Conservation (phyloP, 1,140 invertebrate species). For the Pseudomyrmex gracilis region DNA sequence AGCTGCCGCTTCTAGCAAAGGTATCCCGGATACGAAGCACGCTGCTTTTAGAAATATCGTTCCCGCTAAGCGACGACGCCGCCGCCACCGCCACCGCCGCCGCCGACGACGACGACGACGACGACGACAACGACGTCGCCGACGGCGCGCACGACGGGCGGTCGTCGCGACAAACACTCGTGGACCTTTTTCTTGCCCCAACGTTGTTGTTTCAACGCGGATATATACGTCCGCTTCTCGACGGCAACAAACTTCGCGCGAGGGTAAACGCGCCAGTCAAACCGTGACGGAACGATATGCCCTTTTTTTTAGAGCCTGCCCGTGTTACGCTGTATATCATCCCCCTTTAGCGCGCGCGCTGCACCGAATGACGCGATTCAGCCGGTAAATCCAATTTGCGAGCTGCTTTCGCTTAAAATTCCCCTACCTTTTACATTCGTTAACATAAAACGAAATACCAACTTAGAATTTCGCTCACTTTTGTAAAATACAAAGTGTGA, state of each 20-base stretch:
- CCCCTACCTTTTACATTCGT: too few species aligned
- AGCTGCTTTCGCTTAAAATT: not conserved
- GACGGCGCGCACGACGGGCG: constrained; percentile 65
- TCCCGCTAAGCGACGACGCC: constrained; percentile 54
- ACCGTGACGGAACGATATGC: constrained; percentile 37
- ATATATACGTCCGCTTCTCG: not conserved
- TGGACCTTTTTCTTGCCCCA: constrained; percentile 61
- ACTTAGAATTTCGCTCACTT: too few species aligned
- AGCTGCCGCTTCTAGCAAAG: constrained; percentile 64
- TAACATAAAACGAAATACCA: too few species aligned
- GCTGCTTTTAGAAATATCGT: constrained; percentile 75
- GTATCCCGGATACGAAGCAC: constrained; percentile 67
- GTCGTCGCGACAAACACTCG: constrained; percentile 69
- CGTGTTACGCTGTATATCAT: not conserved
- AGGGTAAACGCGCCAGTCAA: constrained; percentile 60
- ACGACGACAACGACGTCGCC: constrained; percentile 47
- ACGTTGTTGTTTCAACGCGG: constrained; percentile 41
- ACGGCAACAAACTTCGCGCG: constrained; percentile 35
- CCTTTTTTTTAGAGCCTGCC: constrained; percentile 19
- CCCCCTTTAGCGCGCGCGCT: constrained; percentile 1
- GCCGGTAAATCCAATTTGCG: constrained; percentile 3
- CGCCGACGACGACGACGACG: constrained; percentile 54
- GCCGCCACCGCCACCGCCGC: not conserved
- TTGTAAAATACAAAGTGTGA: too few species aligned
- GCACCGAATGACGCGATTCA: not conserved